These are phyloP conservation scores for Chrysotoxum bicinctum DNA, from an alignment of 2,888 invertebrate genomes.

Conservation along the genomic window DNA sequence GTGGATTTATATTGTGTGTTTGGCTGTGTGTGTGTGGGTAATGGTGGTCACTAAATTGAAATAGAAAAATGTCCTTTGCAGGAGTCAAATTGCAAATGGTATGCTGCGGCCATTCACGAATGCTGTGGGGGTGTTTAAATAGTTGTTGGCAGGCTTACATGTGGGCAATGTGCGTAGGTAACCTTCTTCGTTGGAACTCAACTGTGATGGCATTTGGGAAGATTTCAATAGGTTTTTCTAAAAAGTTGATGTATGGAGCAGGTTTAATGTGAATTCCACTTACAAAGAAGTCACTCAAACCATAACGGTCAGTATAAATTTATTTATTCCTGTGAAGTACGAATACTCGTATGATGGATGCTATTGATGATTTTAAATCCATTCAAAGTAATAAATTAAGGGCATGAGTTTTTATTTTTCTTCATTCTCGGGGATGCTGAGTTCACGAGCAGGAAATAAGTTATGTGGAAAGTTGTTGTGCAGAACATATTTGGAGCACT, in stretches of 20 bases:
- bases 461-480: no score
- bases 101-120: conserved; percentile 26
- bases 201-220: background rate
- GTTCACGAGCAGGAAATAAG: no score
- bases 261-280: background rate
- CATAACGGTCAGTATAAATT: background rate
- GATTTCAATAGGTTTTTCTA: background rate
- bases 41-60: conserved; percentile 22
- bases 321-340: background rate
- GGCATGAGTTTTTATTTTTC: no score
- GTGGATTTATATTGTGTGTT: conserved; percentile 66
- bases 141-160: background rate
- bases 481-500: no score
- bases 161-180: background rate
- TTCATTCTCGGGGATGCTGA: no score
- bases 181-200: conserved; percentile 1
- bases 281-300: background rate
- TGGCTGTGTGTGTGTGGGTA: background rate
- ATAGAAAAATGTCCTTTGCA: conserved; percentile 39
- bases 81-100: conserved; percentile 23
- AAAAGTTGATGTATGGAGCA: background rate
- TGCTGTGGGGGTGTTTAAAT: conserved; percentile 16
- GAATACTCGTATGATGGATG: no score
- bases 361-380: no score
- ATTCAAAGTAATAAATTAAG: no score